Conservation (phyloP, 1,140 invertebrate genomes). For the Amphibalanus amphitrite region DNA sequence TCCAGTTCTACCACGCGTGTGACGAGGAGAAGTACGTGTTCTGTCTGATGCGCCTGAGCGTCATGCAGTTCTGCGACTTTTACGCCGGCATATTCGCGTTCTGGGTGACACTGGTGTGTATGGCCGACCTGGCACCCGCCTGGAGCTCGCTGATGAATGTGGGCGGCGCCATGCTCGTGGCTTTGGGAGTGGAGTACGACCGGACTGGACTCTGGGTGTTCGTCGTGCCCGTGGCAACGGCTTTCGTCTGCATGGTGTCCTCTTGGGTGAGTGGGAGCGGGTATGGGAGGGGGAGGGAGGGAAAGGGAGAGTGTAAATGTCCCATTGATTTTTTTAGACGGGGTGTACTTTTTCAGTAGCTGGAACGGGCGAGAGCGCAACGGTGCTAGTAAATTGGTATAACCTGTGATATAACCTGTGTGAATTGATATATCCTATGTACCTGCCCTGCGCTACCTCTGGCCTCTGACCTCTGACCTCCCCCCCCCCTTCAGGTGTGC, state of each 20-base stretch:
- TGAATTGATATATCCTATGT: too few species aligned
- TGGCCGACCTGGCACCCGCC: conserved; percentile 50
- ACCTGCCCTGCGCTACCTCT: too few species aligned
- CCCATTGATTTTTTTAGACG: too few species aligned
- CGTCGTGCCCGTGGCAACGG: conserved; percentile 48
- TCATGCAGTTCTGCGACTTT: conserved; percentile 81
- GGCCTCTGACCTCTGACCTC: too few species aligned
- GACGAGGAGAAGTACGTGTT: conserved; percentile 30
- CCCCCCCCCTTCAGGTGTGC: conserved; percentile 28
- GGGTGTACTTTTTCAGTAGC: too few species aligned
- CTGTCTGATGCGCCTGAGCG: conserved; percentile 25
- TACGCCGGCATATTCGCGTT: conserved; percentile 72
- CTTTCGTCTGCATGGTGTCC: conserved; percentile 36
- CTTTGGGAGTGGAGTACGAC: conserved; percentile 62
- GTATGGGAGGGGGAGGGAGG: conserved; percentile 5
- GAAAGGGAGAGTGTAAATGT: conserved; percentile 2
- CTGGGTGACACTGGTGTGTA: conserved; percentile 78
- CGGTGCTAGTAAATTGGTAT: too few species aligned
- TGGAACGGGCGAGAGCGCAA: too few species aligned
- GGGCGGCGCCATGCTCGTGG: conserved; percentile 55
- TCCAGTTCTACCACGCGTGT: conserved; percentile 48
- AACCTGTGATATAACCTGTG: too few species aligned
- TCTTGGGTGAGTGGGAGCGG: conserved; percentile 30
- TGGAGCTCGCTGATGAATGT: conserved; percentile 52
- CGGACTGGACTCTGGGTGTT: conserved; percentile 67